Conservation (phyloP, 2,797 vertebrate genomes). For the Xerus rutilus region DNA sequence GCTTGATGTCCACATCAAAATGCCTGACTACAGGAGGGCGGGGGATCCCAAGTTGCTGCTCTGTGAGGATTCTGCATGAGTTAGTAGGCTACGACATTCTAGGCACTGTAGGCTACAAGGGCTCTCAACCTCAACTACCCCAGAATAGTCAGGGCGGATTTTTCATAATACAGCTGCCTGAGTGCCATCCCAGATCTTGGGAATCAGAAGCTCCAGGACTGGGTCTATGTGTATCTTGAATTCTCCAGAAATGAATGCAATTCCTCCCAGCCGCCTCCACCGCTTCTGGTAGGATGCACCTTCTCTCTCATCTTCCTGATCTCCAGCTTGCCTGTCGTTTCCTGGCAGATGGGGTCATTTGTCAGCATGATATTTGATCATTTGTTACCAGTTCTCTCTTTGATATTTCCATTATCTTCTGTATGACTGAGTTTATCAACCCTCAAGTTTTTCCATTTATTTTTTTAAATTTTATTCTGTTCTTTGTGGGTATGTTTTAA, state of each 20-base stretch:
- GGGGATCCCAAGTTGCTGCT: background rate
- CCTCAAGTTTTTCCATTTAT: background rate
- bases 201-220: background rate
- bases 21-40: rapidly evolving
- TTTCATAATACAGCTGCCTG: background rate
- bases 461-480: background rate
- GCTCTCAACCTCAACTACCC: background rate
- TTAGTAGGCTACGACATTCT: background rate
- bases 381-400: background rate
- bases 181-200: background rate
- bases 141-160: background rate
- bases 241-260: background rate
- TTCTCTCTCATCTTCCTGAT: background rate
- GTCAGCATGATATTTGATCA: background rate
- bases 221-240: background rate
- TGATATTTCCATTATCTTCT: background rate
- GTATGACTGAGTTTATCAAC: background rate
- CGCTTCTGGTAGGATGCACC: background rate
- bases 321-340: background rate
- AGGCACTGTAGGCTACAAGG: no score
- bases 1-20: background rate
- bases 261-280: background rate
- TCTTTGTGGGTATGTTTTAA: background rate
- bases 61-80: background rate
- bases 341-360: background rate